phyloP scores from a whole-genome alignment of 2,113 vertebrate genomes.

The Strigops habroptila region DNA sequence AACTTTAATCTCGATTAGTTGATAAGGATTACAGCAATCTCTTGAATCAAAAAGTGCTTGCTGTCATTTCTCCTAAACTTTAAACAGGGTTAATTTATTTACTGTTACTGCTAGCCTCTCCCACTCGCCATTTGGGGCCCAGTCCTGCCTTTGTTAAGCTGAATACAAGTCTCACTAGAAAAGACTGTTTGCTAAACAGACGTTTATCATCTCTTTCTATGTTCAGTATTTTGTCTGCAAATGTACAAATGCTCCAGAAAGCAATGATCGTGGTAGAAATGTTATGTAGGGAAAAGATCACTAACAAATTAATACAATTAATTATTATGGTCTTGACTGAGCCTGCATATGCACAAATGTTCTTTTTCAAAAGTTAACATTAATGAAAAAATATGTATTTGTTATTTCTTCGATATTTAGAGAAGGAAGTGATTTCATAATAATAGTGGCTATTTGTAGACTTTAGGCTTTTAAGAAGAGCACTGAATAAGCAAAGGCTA shows the following conservation, averaged over 20 bases:
- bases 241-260: neutral
- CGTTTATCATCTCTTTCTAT: neutral
- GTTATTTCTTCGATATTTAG: neutral
- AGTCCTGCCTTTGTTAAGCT: neutral
- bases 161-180: neutral
- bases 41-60: neutral
- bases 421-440: neutral
- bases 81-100: neutral
- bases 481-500: neutral
- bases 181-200: neutral
- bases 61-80: neutral
- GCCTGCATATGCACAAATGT: neutral
- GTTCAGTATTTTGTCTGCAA: neutral
- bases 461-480: neutral
- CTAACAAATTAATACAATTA: neutral
- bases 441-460: neutral
- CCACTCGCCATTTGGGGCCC: neutral
- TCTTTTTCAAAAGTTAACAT: neutral
- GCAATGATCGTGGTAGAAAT: neutral
- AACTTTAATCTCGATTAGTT: conserved; percentile 32
- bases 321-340: neutral
- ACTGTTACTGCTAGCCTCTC: neutral
- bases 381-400: neutral
- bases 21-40: neutral
- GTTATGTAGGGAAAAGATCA: neutral